A percentile compares a stretch with the other conserved stretches of the same genome.
Evolutionary conservation across 2,113 vertebrate species (phyloP).

Genomic region (Lates calcarifer): DNA sequence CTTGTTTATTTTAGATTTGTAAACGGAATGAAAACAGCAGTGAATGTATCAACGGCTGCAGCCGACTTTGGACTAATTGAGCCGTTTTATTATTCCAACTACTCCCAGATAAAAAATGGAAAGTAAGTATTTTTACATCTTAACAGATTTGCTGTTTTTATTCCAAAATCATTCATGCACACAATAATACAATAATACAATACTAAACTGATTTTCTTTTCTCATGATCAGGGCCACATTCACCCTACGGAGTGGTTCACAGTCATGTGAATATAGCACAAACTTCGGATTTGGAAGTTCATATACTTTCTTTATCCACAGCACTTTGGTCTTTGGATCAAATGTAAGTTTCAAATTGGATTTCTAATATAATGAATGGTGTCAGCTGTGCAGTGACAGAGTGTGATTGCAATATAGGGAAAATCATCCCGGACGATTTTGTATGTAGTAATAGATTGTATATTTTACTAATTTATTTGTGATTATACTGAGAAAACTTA

Average conservation of each 20-base stretch:
- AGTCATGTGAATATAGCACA: conserved; percentile 72
- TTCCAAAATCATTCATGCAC: background rate
- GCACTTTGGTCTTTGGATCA: conserved; percentile 55
- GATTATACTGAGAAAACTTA: background rate
- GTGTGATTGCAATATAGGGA: background rate
- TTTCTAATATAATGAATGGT: background rate
- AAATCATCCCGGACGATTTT: background rate
- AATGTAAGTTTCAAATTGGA: conserved; percentile 69
- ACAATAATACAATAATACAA: background rate
- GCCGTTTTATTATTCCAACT: conserved; percentile 74
- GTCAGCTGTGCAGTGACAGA: background rate
- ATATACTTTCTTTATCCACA: conserved; percentile 86
- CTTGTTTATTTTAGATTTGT: conserved; percentile 86
- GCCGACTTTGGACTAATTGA: conserved; percentile 35
- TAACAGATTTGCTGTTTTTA: background rate
- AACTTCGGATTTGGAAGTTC: conserved; percentile 88
- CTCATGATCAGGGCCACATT: conserved; percentile 69
- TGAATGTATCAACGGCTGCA: conserved; percentile 74
- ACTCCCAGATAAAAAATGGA: conserved; percentile 78
- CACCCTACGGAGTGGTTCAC: conserved; percentile 41
- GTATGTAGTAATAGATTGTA: background rate
- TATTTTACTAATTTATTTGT: background rate
- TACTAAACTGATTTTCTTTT: background rate
- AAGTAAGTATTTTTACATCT: conserved; percentile 81
- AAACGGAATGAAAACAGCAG: conserved; percentile 75